Percentiles rank a stretch among this genome's conserved stretches.
phyloP scores from a whole-genome alignment of 2,888 invertebrate genomes.

The Ariolimax columbianus region DNA sequence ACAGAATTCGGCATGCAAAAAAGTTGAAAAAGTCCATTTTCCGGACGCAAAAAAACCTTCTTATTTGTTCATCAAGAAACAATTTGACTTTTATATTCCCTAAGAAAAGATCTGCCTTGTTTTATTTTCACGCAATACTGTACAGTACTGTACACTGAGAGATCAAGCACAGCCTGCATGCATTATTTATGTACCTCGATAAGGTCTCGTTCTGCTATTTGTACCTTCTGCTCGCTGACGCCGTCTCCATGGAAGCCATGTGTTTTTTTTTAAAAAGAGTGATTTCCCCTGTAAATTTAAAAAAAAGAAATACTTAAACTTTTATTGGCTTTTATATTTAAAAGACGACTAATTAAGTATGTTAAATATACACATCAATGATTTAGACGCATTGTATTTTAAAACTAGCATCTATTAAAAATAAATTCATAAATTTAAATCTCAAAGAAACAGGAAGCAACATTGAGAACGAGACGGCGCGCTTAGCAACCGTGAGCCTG shows the following conservation, averaged over 20 bases:
- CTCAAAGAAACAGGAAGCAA: constrained; percentile 50
- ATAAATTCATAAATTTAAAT: not conserved
- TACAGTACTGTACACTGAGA: not conserved
- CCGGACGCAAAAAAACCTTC: no score
- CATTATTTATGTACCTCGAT: not conserved
- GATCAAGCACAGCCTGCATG: no score
- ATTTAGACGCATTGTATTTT: no score
- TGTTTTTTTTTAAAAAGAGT: constrained; percentile 22
- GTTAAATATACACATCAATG: not conserved
- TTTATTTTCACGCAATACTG: not conserved
- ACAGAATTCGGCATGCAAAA: no score
- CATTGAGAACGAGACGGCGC: constrained; percentile 41
- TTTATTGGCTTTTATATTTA: not conserved
- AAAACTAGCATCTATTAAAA: no score
- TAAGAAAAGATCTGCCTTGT: not conserved
- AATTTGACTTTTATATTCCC: no score
- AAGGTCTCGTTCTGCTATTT: constrained; percentile 9
- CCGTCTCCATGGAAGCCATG: constrained; percentile 46
- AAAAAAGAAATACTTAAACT: not conserved
- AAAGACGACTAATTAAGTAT: not conserved
- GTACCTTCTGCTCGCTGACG: constrained; percentile 33
- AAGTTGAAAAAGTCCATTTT: no score
- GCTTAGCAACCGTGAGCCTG: constrained; percentile 68
- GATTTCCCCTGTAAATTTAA: constrained; percentile 7
- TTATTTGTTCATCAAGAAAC: no score